These are phyloP conservation scores for Muscicapa comitata DNA, from an alignment of 2,797 vertebrate genomes.

Conservation along the genomic window DNA sequence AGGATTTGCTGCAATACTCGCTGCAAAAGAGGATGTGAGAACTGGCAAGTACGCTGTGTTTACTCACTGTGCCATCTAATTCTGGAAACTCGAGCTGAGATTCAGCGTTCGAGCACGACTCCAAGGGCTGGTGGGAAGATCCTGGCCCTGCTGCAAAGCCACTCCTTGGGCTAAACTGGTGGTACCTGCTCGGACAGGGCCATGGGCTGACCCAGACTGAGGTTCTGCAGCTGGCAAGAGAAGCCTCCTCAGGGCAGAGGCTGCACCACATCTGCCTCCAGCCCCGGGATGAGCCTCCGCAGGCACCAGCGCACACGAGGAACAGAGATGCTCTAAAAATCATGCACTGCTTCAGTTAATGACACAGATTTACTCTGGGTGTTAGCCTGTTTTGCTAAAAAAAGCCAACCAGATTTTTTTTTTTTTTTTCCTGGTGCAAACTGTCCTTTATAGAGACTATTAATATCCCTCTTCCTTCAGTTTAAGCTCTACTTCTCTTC, in stretches of 20 bases:
- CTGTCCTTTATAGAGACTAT: slow-evolving; percentile 55
- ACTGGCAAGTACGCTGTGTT: slow-evolving; percentile 49
- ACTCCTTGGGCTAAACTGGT: slow-evolving; percentile 27
- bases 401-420: slow-evolving; percentile 35
- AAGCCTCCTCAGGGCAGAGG: not conserved
- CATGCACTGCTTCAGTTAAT: slow-evolving; percentile 43
- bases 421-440: slow-evolving; percentile 48
- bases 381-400: slow-evolving; percentile 52
- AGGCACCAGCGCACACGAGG: not conserved
- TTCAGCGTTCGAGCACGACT: slow-evolving; percentile 25
- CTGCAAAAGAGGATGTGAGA: slow-evolving; percentile 67
- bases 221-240: not conserved
- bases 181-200: not conserved
- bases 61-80: slow-evolving; percentile 53
- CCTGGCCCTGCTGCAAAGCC: slow-evolving; percentile 48
- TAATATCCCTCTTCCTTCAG: slow-evolving; percentile 47
- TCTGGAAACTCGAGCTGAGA: slow-evolving; percentile 31
- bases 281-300: not conserved
- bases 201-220: not conserved
- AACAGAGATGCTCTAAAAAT: slow-evolving; percentile 18
- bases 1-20: slow-evolving; percentile 61
- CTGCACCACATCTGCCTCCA: not conserved
- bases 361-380: slow-evolving; percentile 59
- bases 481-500: slow-evolving; percentile 38
- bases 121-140: slow-evolving; percentile 24